Base-by-base conservation (phyloP, 2,797 vertebrate species). In the Parauchenoglanis punctatus region DNA sequence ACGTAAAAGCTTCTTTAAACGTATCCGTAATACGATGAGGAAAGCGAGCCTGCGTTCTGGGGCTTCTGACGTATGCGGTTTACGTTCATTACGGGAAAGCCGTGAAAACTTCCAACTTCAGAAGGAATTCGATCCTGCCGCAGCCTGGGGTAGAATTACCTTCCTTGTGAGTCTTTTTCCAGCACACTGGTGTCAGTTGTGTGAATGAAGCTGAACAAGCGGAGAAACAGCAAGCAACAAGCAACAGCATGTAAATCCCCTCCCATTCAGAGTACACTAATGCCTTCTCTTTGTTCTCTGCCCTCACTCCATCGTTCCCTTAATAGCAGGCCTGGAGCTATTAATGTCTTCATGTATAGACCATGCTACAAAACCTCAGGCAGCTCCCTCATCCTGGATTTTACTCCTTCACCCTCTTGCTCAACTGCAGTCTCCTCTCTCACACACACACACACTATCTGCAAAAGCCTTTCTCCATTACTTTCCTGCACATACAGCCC, bases 301-400 rank as follows among this genome's bases (percentile, higher is more conserved):
- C 49, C 52, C 52, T 25, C 40, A 72, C 8, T 63, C 44, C 67
- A 40, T 82, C 77, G 28, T 67, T 76, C 31, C n/a, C 52, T 46
- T 86, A 90, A 85, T 63, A 86, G 76, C 84, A 86, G 86, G 81
- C 87, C 88, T 87, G 20, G 46, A 86, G 61, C 87, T 40, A 82
- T 58, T 52, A 46, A 73, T 73, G 73, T 75, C 61, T 81, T 49
- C 23, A 40, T 58, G 46, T 58, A 86, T 68, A 44, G 75, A 82
- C 81, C 54, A 40, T 35, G 58, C 49, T 35, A 83, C 84, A 76
- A 86, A 83, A 85, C 35, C 58, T 73, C 25, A 59, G 20, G 58
- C 77, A 58, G 63, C 83, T 52, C 83, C 18, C 75, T 81, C 31
- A 28, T 75, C 13, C 52, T 35, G 3, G n/a, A 58, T 40, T 65